Evolutionary conservation across 2,797 vertebrate genomes (phyloP).

Genomic region (Eurystomus glaucurus): DNA sequence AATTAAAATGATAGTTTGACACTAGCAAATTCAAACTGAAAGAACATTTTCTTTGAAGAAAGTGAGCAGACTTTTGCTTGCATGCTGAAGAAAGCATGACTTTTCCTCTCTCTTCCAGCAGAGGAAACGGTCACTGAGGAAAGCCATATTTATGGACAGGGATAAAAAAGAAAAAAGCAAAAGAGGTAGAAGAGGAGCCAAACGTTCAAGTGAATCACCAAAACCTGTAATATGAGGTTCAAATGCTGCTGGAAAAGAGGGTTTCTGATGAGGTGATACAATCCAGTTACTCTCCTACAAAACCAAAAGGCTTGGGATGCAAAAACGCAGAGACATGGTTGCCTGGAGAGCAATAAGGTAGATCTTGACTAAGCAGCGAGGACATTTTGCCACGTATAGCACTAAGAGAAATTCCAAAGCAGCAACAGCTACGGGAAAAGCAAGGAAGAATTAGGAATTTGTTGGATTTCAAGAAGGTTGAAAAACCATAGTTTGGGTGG

Average conservation of each 20-base stretch:
- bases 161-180: not conserved
- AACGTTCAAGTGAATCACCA: not conserved
- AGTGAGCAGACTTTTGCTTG: not conserved
- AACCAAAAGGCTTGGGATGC: not conserved
- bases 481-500: not conserved
- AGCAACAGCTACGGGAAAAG: not conserved
- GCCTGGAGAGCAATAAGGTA: not conserved
- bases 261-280: not conserved
- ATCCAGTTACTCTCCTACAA: not conserved
- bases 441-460: not conserved
- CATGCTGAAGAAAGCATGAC: not conserved
- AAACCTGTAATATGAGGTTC: not conserved
- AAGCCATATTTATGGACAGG: not conserved
- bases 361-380: not conserved
- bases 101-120: not conserved
- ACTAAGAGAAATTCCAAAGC: not conserved
- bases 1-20: not conserved
- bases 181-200: not conserved
- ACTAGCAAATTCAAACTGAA: not conserved
- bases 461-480: not conserved
- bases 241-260: not conserved
- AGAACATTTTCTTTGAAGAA: not conserved
- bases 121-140: not conserved
- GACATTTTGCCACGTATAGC: not conserved
- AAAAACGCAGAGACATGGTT: accelerated